phyloP scores from a whole-genome alignment of 2,888 invertebrate genomes.

The Tiliacea aurago region DNA sequence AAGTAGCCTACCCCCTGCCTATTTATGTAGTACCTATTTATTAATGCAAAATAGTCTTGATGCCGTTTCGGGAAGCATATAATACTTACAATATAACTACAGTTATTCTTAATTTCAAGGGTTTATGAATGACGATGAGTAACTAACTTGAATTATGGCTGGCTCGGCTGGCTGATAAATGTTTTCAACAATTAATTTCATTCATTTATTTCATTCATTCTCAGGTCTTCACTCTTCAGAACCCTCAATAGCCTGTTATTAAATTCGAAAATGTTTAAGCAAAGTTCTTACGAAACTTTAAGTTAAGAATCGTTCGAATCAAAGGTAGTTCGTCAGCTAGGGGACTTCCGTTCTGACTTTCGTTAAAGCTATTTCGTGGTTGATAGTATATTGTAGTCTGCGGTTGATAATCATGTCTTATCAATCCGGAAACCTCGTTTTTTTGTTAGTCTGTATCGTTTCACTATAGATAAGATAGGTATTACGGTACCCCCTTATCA shows the following conservation, averaged over 20 bases:
- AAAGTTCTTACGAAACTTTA: neutral
- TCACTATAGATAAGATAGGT: constrained; percentile 38
- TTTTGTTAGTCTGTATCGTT: constrained; percentile 22
- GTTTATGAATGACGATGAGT: neutral
- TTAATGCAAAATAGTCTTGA: constrained; percentile 26
- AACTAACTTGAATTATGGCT: neutral
- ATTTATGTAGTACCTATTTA: constrained; percentile 8
- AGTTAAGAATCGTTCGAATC: neutral
- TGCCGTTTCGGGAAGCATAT: constrained; percentile 23
- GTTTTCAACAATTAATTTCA: neutral
- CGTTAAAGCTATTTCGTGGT: neutral
- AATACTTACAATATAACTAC: neutral
- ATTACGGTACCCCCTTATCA: neutral
- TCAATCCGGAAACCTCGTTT: constrained; percentile 34
- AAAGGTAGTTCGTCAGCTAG: neutral
- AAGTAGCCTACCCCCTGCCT: too few relatives aligned
- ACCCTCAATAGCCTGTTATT: neutral
- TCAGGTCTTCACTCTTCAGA: neutral
- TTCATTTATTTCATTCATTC: neutral
- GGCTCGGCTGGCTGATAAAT: neutral
- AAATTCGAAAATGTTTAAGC: neutral
- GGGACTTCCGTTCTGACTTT: too few relatives aligned
- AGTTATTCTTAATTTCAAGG: neutral
- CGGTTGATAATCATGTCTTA: constrained; percentile 15
- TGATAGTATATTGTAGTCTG: too few relatives aligned